Conservation (phyloP, 2,113 vertebrate genomes). For the Tachycineta bicolor region DNA sequence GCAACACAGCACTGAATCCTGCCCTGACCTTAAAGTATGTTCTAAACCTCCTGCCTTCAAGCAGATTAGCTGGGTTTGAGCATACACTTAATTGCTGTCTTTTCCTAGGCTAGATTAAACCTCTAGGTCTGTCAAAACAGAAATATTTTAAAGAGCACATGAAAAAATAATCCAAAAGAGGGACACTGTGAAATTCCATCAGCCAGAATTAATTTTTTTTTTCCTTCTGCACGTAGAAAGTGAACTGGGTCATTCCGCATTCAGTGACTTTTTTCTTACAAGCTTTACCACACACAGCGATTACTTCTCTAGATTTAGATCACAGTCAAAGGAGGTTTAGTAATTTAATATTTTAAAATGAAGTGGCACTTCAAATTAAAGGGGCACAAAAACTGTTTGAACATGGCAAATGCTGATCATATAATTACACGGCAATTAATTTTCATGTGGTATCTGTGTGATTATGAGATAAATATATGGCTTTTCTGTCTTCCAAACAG, state of each 20-base stretch:
- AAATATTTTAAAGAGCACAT: neutral
- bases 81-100: neutral
- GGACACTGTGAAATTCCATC: conserved; percentile 2
- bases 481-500: conserved; percentile 23
- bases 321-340: neutral
- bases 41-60: neutral
- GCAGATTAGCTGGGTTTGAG: conserved; percentile 4
- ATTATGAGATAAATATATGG: conserved; percentile 20
- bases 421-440: conserved; percentile 50
- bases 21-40: neutral
- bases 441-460: neutral
- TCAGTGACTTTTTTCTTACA: neutral
- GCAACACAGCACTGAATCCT: neutral
- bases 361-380: conserved; percentile 46
- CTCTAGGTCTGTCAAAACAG: neutral
- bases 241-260: conserved; percentile 11
- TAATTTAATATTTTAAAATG: conserved; percentile 53
- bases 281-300: neutral
- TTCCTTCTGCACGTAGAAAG: neutral
- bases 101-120: conserved; percentile 14
- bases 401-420: conserved; percentile 2
- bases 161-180: conserved; percentile 5
- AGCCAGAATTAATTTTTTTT: neutral
- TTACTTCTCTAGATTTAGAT: conserved; percentile 33
- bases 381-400: neutral